phyloP scores from a whole-genome alignment of 1,140 invertebrate species.

The Drosophila kikkawai region DNA sequence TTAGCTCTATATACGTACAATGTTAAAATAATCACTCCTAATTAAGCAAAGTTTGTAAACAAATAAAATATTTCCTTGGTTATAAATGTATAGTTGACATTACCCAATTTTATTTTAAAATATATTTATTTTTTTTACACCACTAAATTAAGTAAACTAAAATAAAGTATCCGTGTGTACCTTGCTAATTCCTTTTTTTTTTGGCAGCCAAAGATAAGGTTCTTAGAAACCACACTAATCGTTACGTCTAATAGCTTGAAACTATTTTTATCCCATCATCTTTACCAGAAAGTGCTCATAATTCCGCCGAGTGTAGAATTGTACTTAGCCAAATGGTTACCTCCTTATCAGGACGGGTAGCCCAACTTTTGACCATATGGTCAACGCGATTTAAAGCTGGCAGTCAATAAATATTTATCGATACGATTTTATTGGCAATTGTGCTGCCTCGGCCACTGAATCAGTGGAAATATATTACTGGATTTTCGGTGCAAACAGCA shows the following conservation, averaged over 20 bases:
- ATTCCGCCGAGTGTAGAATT: constrained; percentile 56
- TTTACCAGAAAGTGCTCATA: neutral
- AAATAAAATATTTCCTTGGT: neutral
- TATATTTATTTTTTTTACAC: neutral
- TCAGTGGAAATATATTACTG: constrained; percentile 57
- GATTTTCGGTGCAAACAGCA: constrained; percentile 60
- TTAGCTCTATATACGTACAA: no score
- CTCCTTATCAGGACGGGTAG: constrained; percentile 19
- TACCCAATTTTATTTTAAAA: neutral
- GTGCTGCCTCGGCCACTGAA: constrained; percentile 24
- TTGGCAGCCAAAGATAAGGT: neutral
- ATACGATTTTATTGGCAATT: constrained; percentile 57
- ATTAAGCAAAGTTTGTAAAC: no score
- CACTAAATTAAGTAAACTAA: neutral
- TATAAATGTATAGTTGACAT: neutral
- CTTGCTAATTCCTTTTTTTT: neutral
- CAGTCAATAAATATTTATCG: constrained; percentile 72
- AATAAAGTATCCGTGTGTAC: neutral
- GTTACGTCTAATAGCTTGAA: neutral
- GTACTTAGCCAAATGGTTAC: constrained; percentile 44
- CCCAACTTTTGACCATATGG: constrained; percentile 70
- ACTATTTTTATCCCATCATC: constrained; percentile 1
- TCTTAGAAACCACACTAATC: neutral
- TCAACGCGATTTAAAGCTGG: constrained; percentile 42
- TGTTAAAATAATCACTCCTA: no score